Percentiles rank a stretch among this genome's conserved stretches.
Evolutionary conservation across 2,113 vertebrate genomes (phyloP).

Genomic region (Channa argus): DNA sequence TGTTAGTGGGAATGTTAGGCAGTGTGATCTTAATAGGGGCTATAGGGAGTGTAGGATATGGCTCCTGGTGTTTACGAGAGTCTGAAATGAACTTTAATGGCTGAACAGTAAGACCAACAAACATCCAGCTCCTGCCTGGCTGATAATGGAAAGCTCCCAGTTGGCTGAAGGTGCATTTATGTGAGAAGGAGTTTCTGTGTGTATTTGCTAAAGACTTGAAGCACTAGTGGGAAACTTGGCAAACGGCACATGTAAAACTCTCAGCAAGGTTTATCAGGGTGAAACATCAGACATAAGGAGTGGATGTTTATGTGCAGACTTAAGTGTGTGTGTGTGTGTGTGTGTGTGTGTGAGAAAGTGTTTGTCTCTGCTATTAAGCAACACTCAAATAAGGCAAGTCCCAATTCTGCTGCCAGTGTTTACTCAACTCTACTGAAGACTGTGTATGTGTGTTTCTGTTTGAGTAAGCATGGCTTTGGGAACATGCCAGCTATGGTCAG

Average conservation of each 20-base stretch:
- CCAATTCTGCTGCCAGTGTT: slow-evolving; percentile 33
- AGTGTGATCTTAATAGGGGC: not conserved
- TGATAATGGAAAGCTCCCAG: slow-evolving; percentile 40
- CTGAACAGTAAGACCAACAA: slow-evolving; percentile 53
- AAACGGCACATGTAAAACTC: slow-evolving; percentile 30
- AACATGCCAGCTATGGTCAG: slow-evolving; percentile 27
- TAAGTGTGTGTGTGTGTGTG: slow-evolving; percentile 16
- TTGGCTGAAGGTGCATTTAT: slow-evolving; percentile 2
- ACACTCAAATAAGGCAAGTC: slow-evolving; percentile 18
- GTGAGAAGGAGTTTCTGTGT: slow-evolving; percentile 35
- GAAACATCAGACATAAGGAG: slow-evolving; percentile 12
- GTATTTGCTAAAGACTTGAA: slow-evolving; percentile 3
- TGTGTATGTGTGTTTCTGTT: slow-evolving; percentile 36
- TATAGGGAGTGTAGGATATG: not conserved
- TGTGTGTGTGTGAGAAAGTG: slow-evolving; percentile 17
- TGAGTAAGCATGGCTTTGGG: slow-evolving; percentile 21
- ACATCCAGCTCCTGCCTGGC: slow-evolving; percentile 31
- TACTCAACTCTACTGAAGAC: slow-evolving; percentile 1
- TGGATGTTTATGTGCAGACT: slow-evolving; percentile 1
- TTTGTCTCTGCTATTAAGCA: slow-evolving; percentile 34
- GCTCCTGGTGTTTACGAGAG: slow-evolving; percentile 9
- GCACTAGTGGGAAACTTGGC: slow-evolving; percentile 24
- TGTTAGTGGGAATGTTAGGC: not conserved
- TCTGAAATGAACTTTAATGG: slow-evolving; percentile 33
- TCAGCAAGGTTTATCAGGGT: slow-evolving; percentile 12